Conservation (phyloP, 2,888 invertebrate genomes). For the Tenthredo mesomela region DNA sequence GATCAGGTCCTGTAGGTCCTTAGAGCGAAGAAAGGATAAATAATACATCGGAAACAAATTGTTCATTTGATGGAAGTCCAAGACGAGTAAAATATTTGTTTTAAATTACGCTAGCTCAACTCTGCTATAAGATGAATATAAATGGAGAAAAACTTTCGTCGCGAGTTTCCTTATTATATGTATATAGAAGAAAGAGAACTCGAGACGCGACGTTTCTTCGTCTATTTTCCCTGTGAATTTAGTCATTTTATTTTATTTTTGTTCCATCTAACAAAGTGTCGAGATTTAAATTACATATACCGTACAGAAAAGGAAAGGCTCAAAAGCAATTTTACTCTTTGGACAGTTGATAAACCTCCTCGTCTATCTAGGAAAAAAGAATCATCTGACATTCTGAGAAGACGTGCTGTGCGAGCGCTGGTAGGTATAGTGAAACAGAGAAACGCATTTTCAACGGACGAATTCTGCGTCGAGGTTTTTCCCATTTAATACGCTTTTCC, state of each 20-base stretch:
- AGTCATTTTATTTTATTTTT: background rate
- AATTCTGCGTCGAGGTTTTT: slow-evolving; percentile 17
- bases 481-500: slow-evolving; percentile 37
- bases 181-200: too few species aligned
- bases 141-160: background rate
- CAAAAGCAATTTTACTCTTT: slow-evolving; percentile 26
- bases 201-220: background rate
- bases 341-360: slow-evolving; percentile 30
- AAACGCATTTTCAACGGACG: slow-evolving; percentile 9
- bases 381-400: background rate
- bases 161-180: background rate
- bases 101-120: too few species aligned
- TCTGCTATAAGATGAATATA: background rate
- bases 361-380: background rate
- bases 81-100: background rate
- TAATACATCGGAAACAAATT: background rate
- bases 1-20: background rate
- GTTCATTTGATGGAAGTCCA: background rate
- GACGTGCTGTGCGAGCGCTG: background rate
- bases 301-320: slow-evolving; percentile 16
- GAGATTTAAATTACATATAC: background rate
- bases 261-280: slow-evolving; percentile 15
- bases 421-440: slow-evolving; percentile 15
- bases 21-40: background rate
- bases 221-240: background rate